A percentile compares a stretch with the other conserved stretches of the same genome.
phyloP scores from a whole-genome alignment of 2,113 vertebrate genomes.

The Platichthys stellatus region DNA sequence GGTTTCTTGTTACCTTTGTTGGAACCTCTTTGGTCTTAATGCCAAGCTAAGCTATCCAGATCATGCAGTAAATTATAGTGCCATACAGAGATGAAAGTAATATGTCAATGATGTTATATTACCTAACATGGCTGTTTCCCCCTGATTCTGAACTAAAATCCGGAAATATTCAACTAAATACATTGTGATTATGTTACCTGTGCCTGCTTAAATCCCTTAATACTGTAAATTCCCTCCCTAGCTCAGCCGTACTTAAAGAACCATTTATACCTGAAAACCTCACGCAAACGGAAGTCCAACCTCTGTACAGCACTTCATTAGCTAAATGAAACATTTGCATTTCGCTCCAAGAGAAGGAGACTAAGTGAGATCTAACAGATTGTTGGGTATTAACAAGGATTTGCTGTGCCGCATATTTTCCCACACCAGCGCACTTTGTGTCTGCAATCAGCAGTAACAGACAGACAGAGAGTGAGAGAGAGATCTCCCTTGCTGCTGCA shows the following conservation, averaged over 20 bases:
- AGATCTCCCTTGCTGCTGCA: conserved; percentile 18
- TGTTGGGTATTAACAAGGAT: conserved; percentile 56
- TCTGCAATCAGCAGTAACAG: conserved; percentile 59
- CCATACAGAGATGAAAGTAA: no score
- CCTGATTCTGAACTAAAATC: background rate
- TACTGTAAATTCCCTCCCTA: background rate
- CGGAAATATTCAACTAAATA: background rate
- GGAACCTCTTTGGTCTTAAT: no score
- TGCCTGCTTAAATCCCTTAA: background rate
- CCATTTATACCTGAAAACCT: no score
- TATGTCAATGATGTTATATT: no score
- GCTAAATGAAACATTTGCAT: conserved; percentile 41
- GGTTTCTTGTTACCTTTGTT: no score
- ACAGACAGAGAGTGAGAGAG: conserved; percentile 33
- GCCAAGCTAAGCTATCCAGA: no score
- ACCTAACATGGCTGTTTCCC: background rate
- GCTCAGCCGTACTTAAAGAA: background rate
- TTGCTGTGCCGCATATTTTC: conserved; percentile 56
- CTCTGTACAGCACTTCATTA: conserved; percentile 18
- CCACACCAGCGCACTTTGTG: conserved; percentile 48
- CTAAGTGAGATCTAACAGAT: conserved; percentile 47
- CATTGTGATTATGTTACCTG: background rate
- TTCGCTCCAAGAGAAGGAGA: conserved; percentile 11
- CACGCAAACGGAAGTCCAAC: background rate
- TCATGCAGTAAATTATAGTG: no score